Conservation (phyloP, 2,113 vertebrate species). For the Spilogale gracilis region DNA sequence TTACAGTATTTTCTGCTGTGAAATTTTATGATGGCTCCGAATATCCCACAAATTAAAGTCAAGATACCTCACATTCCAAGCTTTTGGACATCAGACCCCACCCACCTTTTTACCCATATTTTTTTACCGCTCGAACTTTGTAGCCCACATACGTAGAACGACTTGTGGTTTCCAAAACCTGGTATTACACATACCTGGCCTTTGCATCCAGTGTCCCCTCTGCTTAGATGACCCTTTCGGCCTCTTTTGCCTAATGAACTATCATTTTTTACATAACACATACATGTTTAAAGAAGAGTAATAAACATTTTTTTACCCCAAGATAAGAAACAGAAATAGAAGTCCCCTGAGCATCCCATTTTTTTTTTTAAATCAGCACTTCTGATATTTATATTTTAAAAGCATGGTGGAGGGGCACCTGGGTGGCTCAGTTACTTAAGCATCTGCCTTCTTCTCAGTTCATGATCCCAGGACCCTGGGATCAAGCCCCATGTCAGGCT, state of each 20-base stretch:
- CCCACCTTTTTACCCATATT: not conserved
- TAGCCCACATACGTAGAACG: not conserved
- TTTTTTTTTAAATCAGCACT: not conserved
- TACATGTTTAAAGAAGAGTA: constrained; percentile 12
- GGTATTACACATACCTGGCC: not conserved
- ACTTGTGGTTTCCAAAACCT: not conserved
- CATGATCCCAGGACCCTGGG: too few relatives aligned
- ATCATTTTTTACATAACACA: constrained; percentile 17
- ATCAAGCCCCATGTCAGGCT: not conserved
- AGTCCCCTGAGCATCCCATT: not conserved
- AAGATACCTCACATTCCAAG: not conserved
- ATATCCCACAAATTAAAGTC: not conserved
- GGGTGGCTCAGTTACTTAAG: not conserved
- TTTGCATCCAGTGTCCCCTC: not conserved
- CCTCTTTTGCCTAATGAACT: constrained; percentile 1
- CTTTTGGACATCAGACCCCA: not conserved
- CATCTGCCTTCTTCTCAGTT: not conserved
- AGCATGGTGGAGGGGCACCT: not conserved
- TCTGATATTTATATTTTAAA: constrained; percentile 53
- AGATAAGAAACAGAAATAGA: constrained; percentile 29
- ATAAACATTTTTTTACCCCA: not conserved
- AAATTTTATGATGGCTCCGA: not conserved
- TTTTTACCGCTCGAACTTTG: not conserved
- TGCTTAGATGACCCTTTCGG: not conserved
- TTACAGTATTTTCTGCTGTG: not conserved